These are phyloP conservation scores for Amphimallon solstitiale DNA, from an alignment of 2,888 invertebrate genomes.

Conservation along the genomic window DNA sequence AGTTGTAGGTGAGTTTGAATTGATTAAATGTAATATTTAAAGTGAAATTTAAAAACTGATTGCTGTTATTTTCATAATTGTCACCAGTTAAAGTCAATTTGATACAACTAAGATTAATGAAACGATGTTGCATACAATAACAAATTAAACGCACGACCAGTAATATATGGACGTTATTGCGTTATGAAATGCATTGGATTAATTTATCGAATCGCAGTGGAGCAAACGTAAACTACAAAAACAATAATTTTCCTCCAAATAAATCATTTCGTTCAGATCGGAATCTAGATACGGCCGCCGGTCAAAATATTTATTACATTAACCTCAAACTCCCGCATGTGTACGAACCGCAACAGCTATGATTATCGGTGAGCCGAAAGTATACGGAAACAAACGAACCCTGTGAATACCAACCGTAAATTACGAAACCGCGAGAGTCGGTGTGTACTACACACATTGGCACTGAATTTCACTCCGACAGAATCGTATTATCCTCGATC, in stretches of 20 bases:
- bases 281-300: slow-evolving; percentile 27
- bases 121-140: neutral
- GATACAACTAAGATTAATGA: neutral
- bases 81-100: no score
- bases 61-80: no score
- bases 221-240: slow-evolving; percentile 13
- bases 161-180: slow-evolving; percentile 1
- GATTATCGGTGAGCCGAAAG: slow-evolving; percentile 42
- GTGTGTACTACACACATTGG: neutral
- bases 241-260: slow-evolving; percentile 31
- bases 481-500: slow-evolving; percentile 14
- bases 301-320: slow-evolving; percentile 42
- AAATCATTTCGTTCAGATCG: slow-evolving; percentile 32
- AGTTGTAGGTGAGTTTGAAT: no score
- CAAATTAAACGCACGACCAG: neutral
- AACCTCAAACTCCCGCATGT: slow-evolving; percentile 34
- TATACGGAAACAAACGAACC: slow-evolving; percentile 39
- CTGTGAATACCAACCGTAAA: slow-evolving; percentile 37
- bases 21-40: no score
- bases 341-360: slow-evolving; percentile 37
- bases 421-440: slow-evolving; percentile 41
- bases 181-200: slow-evolving; percentile 4
- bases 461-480: slow-evolving; percentile 6
- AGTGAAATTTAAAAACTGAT: no score
- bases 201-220: slow-evolving; percentile 22